Base-by-base conservation (phyloP, 2,113 vertebrate genomes). In the Struthio camelus region DNA sequence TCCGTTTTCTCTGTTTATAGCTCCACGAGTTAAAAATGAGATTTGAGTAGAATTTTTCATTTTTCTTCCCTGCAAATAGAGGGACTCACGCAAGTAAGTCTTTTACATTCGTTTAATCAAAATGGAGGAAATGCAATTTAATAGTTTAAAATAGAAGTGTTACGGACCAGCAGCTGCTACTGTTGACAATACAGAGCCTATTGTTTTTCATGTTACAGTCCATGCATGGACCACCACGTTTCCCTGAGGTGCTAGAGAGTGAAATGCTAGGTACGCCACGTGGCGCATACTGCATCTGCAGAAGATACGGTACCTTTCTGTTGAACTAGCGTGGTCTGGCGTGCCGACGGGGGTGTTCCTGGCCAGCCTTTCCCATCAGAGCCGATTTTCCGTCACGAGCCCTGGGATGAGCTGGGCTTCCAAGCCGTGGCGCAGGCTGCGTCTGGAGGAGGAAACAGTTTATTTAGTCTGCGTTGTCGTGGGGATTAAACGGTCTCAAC, bases 401-500 rank as follows among this genome's bases (percentile, higher is more conserved):
- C 1, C 1, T 3, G 40, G 12, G 16, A 11, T 2, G 13, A 28
- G 40, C 19, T 50, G 28, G 50, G 19, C 19, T 10, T 36, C 19
- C 30, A 9, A 4, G 59, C 20, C 4, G 15, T 5, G 5, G 22
- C 5, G 3, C 22, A 5, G 7, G 27, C 83, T 12, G 20, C 0
- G 6, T 36, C 46, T 64, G 20, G 46, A 32, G 28, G 46, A 7
- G 24, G 4, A 19, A 3, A 6, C 18, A 1, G 1, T 9, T 44
- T 25, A 5, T 25, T 54, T 28, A 69, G 15, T 48, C 38, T 9
- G 5, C 19, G 2, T 30, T 2, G 1, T 14, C 8, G 1, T 3
- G 48, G 14, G 48, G 24, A n/a, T n/a, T 38, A 36, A 14, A 64
- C 36, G 3, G 20, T 15, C 71, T 66, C 34, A 11, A 3, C 22